phyloP scores from a whole-genome alignment of 2,797 vertebrate genomes.

The Macrochelys suwanniensis region DNA sequence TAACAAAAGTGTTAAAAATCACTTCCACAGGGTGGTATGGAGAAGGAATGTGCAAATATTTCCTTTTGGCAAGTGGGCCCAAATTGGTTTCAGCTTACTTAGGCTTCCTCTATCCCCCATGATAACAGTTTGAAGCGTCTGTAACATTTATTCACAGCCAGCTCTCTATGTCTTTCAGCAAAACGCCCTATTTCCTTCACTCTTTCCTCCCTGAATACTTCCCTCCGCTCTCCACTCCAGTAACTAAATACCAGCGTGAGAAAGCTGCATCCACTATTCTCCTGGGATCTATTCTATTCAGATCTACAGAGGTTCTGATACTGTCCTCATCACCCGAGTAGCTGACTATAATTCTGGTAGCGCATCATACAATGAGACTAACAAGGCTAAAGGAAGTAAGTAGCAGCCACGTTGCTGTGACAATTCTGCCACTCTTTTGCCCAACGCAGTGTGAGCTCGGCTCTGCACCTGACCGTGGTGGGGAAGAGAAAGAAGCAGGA shows the following conservation, averaged over 20 bases:
- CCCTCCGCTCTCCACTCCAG: background rate
- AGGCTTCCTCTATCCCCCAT: background rate
- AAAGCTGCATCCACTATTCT: background rate
- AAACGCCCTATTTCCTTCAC: background rate
- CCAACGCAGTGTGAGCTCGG: too few relatives aligned
- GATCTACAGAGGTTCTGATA: background rate
- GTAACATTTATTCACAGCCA: background rate
- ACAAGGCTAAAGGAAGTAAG: too few relatives aligned
- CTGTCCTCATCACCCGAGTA: background rate
- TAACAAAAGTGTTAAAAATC: background rate
- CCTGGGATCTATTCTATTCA: background rate
- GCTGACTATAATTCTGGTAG: background rate
- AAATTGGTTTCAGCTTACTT: background rate
- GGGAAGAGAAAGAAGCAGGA: background rate
- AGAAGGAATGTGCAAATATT: background rate
- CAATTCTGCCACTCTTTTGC: too few relatives aligned
- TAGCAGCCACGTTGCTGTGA: too few relatives aligned
- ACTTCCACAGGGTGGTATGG: background rate
- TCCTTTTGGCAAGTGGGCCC: background rate
- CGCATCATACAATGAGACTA: too few relatives aligned
- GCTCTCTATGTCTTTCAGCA: background rate
- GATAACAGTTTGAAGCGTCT: background rate
- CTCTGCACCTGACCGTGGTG: too few relatives aligned
- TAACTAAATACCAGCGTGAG: background rate
- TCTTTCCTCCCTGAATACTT: background rate